These are phyloP conservation scores for Hemibagrus guttatus DNA, from an alignment of 2,797 vertebrate genomes.

Conservation along the genomic window DNA sequence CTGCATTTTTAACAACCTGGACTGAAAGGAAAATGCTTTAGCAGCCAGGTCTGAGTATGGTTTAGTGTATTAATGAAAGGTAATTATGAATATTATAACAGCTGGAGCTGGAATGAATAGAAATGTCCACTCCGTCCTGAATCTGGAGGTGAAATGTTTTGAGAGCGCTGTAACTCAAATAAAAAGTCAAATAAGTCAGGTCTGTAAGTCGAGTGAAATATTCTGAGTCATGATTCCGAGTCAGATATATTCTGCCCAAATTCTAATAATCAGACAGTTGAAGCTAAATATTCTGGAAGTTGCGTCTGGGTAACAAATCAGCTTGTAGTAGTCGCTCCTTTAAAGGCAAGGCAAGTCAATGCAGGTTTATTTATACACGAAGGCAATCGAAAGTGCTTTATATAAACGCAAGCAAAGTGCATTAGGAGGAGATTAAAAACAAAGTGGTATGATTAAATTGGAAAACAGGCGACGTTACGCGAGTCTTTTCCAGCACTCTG, in stretches of 20 bases:
- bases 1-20: background rate
- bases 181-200: no score
- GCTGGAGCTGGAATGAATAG: background rate
- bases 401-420: no score
- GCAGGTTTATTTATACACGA: background rate
- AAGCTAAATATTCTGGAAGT: background rate
- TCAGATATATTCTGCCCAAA: no score
- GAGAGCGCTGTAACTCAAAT: background rate
- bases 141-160: no score
- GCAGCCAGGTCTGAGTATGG: background rate
- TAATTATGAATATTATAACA: background rate
- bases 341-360: background rate
- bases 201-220: no score
- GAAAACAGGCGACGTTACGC: background rate
- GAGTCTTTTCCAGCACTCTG: background rate
- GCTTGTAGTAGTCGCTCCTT: background rate
- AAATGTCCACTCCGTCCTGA: background rate
- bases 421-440: background rate
- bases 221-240: no score
- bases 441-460: background rate
- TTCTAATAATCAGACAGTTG: no score
- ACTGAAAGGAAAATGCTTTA: background rate
- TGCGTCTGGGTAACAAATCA: background rate
- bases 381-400: background rate
- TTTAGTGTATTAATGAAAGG: background rate